These are phyloP conservation scores for Busseola fusca DNA, from an alignment of 2,888 invertebrate species.

Conservation along the genomic window DNA sequence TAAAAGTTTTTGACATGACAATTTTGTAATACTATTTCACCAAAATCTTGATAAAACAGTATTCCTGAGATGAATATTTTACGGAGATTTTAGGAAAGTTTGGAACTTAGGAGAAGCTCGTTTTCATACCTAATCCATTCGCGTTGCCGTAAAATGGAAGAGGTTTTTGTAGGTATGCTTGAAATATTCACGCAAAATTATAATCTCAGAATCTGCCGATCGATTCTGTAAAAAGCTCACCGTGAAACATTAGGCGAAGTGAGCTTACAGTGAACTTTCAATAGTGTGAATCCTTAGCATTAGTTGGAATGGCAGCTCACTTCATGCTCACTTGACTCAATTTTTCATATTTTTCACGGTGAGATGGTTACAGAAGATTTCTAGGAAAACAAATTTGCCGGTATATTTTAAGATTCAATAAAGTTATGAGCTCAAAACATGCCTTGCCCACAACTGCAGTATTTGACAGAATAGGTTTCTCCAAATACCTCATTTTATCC, in stretches of 20 bases:
- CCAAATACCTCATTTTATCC: neutral
- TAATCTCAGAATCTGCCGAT: neutral
- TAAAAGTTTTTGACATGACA: constrained; percentile 28
- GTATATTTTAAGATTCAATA: neutral
- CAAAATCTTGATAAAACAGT: constrained; percentile 30
- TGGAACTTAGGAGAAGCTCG: constrained; percentile 7
- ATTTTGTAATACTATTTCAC: constrained; percentile 12
- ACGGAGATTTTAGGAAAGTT: constrained; percentile 34
- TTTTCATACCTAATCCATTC: constrained; percentile 46
- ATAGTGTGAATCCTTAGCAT: no score
- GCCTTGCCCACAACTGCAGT: neutral
- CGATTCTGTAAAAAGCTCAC: no score
- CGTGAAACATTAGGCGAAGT: no score
- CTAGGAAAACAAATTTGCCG: no score
- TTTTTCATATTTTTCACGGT: no score
- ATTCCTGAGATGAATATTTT: constrained; percentile 28
- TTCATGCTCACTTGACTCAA: no score
- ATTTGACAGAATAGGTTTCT: neutral
- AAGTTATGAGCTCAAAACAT: neutral
- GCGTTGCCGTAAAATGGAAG: constrained; percentile 21
- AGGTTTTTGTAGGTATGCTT: constrained; percentile 28
- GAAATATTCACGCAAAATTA: constrained; percentile 9
- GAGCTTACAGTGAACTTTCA: no score
- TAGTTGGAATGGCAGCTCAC: no score
- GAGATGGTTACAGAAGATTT: neutral